Evolutionary conservation across 1,140 invertebrate genomes (phyloP).

Genomic region (Himalopsyche phryganea): DNA sequence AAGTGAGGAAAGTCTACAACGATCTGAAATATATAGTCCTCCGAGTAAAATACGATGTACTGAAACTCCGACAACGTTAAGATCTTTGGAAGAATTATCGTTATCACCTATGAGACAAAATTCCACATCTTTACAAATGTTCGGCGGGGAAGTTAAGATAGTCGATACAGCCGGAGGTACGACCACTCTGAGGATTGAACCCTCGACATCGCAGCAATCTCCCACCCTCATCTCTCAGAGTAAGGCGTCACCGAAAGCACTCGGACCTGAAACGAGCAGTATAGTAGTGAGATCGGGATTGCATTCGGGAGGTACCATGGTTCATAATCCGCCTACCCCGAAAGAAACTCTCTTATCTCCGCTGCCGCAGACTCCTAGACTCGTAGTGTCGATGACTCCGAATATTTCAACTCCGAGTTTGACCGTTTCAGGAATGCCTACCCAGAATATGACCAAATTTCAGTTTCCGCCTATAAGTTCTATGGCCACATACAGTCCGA

Average conservation of each 20-base stretch:
- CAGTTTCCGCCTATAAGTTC: slow-evolving; percentile 59
- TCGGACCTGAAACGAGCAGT: slow-evolving; percentile 54
- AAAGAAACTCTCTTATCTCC: slow-evolving; percentile 46
- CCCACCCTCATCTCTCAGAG: slow-evolving; percentile 50
- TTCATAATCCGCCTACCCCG: slow-evolving; percentile 59
- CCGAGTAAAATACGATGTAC: slow-evolving; percentile 53
- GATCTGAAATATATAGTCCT: slow-evolving; percentile 49
- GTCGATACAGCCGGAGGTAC: slow-evolving; percentile 62
- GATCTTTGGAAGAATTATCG: slow-evolving; percentile 58
- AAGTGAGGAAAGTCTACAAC: slow-evolving; percentile 26
- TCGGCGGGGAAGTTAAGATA: slow-evolving; percentile 75
- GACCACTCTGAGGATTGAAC: slow-evolving; percentile 69
- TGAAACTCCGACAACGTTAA: slow-evolving; percentile 49
- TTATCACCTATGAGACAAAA: slow-evolving; percentile 46
- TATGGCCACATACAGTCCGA: slow-evolving; percentile 70
- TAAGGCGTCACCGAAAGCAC: slow-evolving; percentile 46
- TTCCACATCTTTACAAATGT: slow-evolving; percentile 64
- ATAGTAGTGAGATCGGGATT: slow-evolving; percentile 68
- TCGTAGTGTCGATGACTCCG: slow-evolving; percentile 55
- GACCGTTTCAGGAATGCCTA: slow-evolving; percentile 42
- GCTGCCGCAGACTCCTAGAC: slow-evolving; percentile 56
- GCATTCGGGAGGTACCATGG: slow-evolving; percentile 70
- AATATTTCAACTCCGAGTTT: slow-evolving; percentile 58
- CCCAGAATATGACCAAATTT: slow-evolving; percentile 54
- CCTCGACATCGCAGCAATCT: slow-evolving; percentile 52